Evolutionary conservation across 2,888 invertebrate genomes (phyloP).

Genomic region (Synanthedon myopaeformis): DNA sequence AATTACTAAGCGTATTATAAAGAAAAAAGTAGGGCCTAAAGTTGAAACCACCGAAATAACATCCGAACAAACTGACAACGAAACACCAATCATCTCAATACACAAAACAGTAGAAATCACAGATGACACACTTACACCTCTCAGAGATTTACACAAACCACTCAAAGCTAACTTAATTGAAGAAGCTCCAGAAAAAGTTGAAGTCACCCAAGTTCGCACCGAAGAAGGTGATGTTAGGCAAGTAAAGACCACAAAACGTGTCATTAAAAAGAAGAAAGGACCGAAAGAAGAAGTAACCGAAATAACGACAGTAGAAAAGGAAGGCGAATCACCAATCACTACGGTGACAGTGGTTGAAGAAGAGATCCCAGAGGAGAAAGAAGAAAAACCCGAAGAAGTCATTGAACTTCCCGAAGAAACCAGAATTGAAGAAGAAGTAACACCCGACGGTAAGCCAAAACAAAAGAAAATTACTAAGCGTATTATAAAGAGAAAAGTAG

Average conservation of each 20-base stretch:
- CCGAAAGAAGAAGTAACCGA: constrained; percentile 13
- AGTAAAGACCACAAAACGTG: constrained; percentile 23
- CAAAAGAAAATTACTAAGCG: too few relatives aligned
- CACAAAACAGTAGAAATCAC: constrained; percentile 29
- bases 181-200: constrained; percentile 8
- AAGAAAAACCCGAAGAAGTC: too few relatives aligned
- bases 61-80: constrained; percentile 28
- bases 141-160: constrained; percentile 9
- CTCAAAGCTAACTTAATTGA: constrained; percentile 4
- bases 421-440: too few relatives aligned
- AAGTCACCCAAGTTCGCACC: constrained; percentile 14
- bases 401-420: too few relatives aligned
- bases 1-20: constrained; percentile 21
- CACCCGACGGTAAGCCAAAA: too few relatives aligned
- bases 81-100: constrained; percentile 28
- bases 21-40: constrained; percentile 22
- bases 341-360: too few relatives aligned
- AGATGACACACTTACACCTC: constrained; percentile 10
- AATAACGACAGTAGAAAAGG: constrained; percentile 13
- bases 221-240: constrained; percentile 21
- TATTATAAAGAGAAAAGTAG: too few relatives aligned
- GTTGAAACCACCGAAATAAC: constrained; percentile 29
- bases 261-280: constrained; percentile 20
- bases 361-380: too few relatives aligned
- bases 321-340: constrained; percentile 17